phyloP scores from a whole-genome alignment of 1,140 invertebrate species.

The Homarus americanus region DNA sequence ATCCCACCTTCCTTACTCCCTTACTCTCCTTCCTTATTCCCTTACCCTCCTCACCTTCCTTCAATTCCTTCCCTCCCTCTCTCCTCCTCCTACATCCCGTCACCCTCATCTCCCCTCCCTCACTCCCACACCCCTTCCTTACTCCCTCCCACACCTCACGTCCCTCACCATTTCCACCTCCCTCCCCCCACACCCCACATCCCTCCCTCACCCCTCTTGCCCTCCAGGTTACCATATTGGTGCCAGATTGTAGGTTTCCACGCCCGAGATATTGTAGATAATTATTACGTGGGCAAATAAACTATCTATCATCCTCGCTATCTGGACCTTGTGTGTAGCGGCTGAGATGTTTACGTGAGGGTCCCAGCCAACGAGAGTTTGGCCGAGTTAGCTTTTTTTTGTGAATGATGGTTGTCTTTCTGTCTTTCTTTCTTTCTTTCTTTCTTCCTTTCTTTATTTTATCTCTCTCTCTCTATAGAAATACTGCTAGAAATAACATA shows the following conservation, averaged over 20 bases:
- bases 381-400: no score
- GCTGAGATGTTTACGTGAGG: no score
- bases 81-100: background rate
- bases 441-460: background rate
- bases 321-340: no score
- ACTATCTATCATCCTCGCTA: no score
- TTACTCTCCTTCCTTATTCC: background rate
- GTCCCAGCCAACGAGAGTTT: no score
- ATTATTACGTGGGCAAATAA: background rate
- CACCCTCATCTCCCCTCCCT: background rate
- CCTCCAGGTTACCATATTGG: background rate
- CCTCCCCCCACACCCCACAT: background rate
- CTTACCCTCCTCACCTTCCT: background rate
- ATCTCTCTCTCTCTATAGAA: constrained; percentile 6
- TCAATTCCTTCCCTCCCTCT: background rate
- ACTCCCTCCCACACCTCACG: background rate
- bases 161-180: no score
- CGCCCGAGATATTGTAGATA: background rate
- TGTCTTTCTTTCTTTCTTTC: constrained; percentile 4
- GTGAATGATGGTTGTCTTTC: background rate
- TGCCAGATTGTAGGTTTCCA: background rate
- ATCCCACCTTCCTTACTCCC: background rate
- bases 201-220: background rate
- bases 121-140: background rate
- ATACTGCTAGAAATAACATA: no score